Conservation (phyloP, 2,797 vertebrate genomes). For the Hybognathus amarus region DNA sequence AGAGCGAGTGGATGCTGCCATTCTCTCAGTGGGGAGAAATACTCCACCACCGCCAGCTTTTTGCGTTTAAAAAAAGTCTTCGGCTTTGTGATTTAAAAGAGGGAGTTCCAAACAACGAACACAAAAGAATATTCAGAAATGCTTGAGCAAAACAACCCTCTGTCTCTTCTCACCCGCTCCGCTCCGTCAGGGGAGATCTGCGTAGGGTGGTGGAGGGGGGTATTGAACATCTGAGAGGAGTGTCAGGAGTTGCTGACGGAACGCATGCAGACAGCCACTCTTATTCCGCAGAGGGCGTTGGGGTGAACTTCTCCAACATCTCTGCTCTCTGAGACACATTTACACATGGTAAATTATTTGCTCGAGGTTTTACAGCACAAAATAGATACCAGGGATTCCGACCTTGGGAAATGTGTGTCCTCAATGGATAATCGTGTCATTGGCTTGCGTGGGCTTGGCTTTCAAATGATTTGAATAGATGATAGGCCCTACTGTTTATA, state of each 20-base stretch:
- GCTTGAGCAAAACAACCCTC: slow-evolving; percentile 61
- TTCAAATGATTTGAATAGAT: not conserved
- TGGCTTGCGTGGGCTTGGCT: not conserved
- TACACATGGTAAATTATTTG: slow-evolving; percentile 38
- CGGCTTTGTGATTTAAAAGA: slow-evolving; percentile 77
- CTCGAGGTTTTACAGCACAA: slow-evolving; percentile 8
- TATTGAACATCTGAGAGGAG: slow-evolving; percentile 58
- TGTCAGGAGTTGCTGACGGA: slow-evolving; percentile 60
- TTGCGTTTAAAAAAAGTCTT: slow-evolving; percentile 71
- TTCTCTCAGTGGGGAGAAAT: slow-evolving; percentile 71
- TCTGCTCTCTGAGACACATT: slow-evolving; percentile 9
- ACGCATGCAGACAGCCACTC: slow-evolving; percentile 49
- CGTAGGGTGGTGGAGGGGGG: slow-evolving; percentile 56
- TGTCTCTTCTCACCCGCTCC: slow-evolving; percentile 54
- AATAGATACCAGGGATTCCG: slow-evolving; percentile 12
- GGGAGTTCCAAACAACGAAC: slow-evolving; percentile 70
- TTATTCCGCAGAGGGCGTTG: slow-evolving; percentile 52
- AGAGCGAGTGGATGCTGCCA: slow-evolving; percentile 65
- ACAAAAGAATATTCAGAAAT: slow-evolving; percentile 80
- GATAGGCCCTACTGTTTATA: no score
- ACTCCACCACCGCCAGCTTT: slow-evolving; percentile 70
- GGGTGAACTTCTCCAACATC: slow-evolving; percentile 48
- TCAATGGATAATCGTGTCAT: not conserved
- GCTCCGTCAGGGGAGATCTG: slow-evolving; percentile 64
- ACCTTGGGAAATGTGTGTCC: not conserved